These are phyloP conservation scores for Cephalopachus bancanus DNA, from an alignment of 2,797 vertebrate genomes.

Conservation along the genomic window DNA sequence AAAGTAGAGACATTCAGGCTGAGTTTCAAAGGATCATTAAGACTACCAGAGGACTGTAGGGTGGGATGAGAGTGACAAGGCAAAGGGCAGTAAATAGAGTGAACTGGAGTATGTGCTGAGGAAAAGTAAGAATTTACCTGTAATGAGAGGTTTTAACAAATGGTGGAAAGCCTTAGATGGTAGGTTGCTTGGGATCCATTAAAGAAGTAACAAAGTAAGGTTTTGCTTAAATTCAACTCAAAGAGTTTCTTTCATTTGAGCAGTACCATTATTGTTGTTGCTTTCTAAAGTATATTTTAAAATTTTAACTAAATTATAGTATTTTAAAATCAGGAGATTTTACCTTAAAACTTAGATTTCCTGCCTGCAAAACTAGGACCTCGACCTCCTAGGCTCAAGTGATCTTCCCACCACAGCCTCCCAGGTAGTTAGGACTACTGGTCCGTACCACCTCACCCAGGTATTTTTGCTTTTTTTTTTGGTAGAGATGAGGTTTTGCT, in stretches of 20 bases:
- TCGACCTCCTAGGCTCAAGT: neutral
- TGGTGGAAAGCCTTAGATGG: neutral
- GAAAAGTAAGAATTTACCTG: neutral
- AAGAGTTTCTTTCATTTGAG: neutral
- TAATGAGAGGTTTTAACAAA: slow-evolving; percentile 26
- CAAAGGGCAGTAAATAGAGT: neutral
- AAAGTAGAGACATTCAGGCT: neutral
- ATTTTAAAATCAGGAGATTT: slow-evolving; percentile 26
- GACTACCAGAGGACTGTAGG: neutral
- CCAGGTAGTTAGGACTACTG: too few species aligned
- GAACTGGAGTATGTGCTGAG: neutral
- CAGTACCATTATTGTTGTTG: neutral
- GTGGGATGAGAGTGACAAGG: neutral
- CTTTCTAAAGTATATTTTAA: slow-evolving; percentile 35
- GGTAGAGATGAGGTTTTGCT: too few species aligned
- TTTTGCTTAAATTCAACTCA: neutral
- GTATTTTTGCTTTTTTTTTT: too few species aligned
- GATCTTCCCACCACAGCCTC: too few species aligned
- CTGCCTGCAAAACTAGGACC: neutral
- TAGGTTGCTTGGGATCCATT: neutral
- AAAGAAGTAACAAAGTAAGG: slow-evolving; percentile 15
- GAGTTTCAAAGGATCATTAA: slow-evolving; percentile 34
- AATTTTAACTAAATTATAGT: slow-evolving; percentile 9
- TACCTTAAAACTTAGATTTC: slow-evolving; percentile 16
- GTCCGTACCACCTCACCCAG: too few species aligned